Percentiles rank a stretch among this genome's conserved stretches.
Conservation (phyloP, 2,888 invertebrate species). For the Clusia tigrina region DNA sequence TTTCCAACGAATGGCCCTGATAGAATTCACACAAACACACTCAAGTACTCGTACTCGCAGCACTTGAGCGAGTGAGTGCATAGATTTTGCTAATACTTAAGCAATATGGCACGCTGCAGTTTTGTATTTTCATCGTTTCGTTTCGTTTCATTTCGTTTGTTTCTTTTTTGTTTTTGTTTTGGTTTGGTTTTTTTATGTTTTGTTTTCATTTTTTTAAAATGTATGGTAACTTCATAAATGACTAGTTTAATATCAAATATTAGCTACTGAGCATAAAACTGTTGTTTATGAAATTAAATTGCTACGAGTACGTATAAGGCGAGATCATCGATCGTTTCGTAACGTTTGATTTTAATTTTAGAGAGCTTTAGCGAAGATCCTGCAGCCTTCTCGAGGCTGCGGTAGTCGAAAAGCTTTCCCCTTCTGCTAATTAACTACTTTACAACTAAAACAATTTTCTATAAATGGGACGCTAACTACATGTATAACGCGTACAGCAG, state of each 20-base stretch:
- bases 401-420: slow-evolving; percentile 9
- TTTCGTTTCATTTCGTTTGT: not conserved
- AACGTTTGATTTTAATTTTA: not conserved
- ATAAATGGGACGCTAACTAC: not conserved
- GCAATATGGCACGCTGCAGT: slow-evolving; percentile 20
- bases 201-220: slow-evolving; percentile 6
- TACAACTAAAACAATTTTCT: slow-evolving; percentile 15
- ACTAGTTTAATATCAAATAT: slow-evolving; percentile 27
- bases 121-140: slow-evolving; percentile 1
- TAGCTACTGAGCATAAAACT: slow-evolving; percentile 15
- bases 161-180: too few species aligned
- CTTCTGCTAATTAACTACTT: slow-evolving; percentile 11
- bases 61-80: not conserved
- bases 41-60: not conserved
- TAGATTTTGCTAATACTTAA: slow-evolving; percentile 3
- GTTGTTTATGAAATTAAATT: slow-evolving; percentile 14
- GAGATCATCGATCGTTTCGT: slow-evolving; percentile 40
- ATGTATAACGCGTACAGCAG: not conserved
- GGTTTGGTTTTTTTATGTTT: slow-evolving; percentile 6
- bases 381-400: not conserved
- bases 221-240: slow-evolving; percentile 27
- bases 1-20: slow-evolving; percentile 5
- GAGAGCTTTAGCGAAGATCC: slow-evolving; percentile 9
- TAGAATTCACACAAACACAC: slow-evolving; percentile 6
- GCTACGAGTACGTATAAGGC: slow-evolving; percentile 29